Base-by-base conservation (phyloP, 2,797 vertebrate species). In the Sebastes matsubarae region DNA sequence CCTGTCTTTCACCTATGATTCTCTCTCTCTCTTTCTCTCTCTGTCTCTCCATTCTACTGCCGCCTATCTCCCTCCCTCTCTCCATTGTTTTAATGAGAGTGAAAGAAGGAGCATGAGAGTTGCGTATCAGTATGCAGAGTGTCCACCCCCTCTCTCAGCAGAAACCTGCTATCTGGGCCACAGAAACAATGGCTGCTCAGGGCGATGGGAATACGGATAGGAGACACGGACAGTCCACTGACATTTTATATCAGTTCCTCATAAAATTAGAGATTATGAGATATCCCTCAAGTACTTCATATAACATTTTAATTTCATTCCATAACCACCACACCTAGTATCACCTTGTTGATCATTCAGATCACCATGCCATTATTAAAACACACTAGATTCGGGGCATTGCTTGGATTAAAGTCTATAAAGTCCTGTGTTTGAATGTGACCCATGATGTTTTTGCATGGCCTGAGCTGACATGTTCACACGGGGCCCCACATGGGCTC, bases 61-160 rank as follows among this genome's bases (percentile, higher is more conserved):
- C 4, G 22, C 52, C 36, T 20, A 46, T 64, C 73, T 67, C 52
- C 14, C 32, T 52, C 24, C n/a, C 5, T 74, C 27, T 54, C 29
- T 13, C 71, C 13, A 20, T 59, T 60, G 75, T 82, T 85, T 87
- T 81, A 90, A 86, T 87, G 82, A 80, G 72, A 75, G 50, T n/a
- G 52, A 83, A 77, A 38, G 46, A 72, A 10, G 58, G 34, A 81
- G 57, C 3, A 34, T 61, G 68, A 72, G 79, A 68, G 75, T 72
- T 59, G 29, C 4, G 2, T 64, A 87, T 93, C 73, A 80, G 85
- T 83, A 82, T 89, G 80, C 80, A 77, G 12, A 66, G 66, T 38
- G 18, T 80, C 55, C 20, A 75, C 50, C 66, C 36, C 18, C 58
- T 65, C 50, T 76, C 66, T 84, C 27, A 34, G 81, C 77, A 84